phyloP scores from a whole-genome alignment of 2,888 invertebrate species.

The Drosophila suboccidentalis region DNA sequence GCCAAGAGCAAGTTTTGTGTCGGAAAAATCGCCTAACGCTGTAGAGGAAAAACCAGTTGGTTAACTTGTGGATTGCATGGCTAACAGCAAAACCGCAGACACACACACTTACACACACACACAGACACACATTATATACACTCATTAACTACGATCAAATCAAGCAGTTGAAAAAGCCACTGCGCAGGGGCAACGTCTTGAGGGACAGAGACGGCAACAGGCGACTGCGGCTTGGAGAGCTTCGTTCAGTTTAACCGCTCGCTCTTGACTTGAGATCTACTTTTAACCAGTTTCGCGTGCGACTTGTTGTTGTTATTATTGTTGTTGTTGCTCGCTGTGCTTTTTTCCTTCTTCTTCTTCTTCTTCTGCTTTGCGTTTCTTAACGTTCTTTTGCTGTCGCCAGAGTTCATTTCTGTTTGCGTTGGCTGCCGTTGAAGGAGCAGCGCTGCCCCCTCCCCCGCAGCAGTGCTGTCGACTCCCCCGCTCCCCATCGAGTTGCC shows the following conservation, averaged over 20 bases:
- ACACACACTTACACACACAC: conserved; percentile 2
- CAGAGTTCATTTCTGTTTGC: conserved; percentile 77
- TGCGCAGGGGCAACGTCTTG: conserved; percentile 61
- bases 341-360: conserved; percentile 4
- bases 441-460: background rate
- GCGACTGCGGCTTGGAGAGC: conserved; percentile 31
- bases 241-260: conserved; percentile 64
- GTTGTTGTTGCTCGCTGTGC: conserved; percentile 10
- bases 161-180: conserved; percentile 43
- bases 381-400: conserved; percentile 64
- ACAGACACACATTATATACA: background rate
- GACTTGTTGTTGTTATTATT: conserved; percentile 21
- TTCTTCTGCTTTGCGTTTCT: conserved; percentile 16
- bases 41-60: conserved; percentile 63
- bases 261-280: conserved; percentile 63
- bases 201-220: conserved; percentile 34
- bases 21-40: conserved; percentile 43
- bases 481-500: background rate
- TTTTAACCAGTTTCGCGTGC: conserved; percentile 72
- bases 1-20: conserved; percentile 54
- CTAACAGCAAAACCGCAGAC: conserved; percentile 19
- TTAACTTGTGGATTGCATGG: conserved; percentile 38
- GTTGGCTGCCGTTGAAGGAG: conserved; percentile 65
- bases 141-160: conserved; percentile 47
- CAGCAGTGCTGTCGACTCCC: too few relatives aligned